phyloP scores from a whole-genome alignment of 23 tunicate species.

The Aplidium turbinatum region DNA sequence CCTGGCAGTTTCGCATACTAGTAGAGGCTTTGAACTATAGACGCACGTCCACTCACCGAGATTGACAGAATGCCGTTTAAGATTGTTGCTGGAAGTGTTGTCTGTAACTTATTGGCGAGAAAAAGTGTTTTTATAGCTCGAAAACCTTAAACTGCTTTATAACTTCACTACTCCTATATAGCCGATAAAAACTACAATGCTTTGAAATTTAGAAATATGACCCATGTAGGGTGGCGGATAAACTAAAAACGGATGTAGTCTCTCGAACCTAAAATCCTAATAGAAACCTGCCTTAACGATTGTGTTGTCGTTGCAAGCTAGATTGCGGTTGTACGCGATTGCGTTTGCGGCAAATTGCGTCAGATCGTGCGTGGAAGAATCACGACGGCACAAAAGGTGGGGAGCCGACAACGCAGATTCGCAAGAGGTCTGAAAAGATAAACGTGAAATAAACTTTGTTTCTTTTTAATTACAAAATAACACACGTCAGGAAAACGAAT shows the following conservation, averaged over 20 bases:
- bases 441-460: neutral
- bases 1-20: too few relatives aligned
- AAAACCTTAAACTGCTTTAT: too few relatives aligned
- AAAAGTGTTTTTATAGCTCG: too few relatives aligned
- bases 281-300: conserved; percentile 12
- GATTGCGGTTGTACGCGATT: conserved; percentile 86
- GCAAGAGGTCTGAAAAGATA: conserved; percentile 54
- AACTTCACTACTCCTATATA: too few relatives aligned
- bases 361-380: conserved; percentile 91
- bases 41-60: too few relatives aligned
- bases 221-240: neutral
- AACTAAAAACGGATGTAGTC: neutral
- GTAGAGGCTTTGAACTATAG: too few relatives aligned
- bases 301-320: conserved; percentile 62
- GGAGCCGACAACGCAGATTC: conserved; percentile 79
- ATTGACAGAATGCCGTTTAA: too few relatives aligned
- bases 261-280: too few relatives aligned
- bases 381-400: conserved; percentile 74
- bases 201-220: neutral
- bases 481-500: neutral
- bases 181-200: neutral
- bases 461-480: neutral
- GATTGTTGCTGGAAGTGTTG: too few relatives aligned
- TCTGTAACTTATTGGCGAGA: too few relatives aligned
- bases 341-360: conserved; percentile 97